Conservation (phyloP, 2,113 vertebrate species). For the Lamprotornis superbus region DNA sequence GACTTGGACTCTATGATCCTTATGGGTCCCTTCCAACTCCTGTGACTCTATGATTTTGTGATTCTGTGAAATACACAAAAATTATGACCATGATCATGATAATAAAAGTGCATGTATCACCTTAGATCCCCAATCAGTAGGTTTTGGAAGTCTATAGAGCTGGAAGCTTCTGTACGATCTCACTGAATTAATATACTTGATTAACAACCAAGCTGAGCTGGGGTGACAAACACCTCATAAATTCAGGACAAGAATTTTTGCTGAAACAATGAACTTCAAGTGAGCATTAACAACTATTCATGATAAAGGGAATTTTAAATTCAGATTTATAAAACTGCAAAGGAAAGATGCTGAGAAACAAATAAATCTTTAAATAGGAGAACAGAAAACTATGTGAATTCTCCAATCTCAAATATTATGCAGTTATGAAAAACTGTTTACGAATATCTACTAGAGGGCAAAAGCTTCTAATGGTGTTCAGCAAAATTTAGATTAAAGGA, state of each 20-base stretch:
- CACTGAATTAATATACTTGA: neutral
- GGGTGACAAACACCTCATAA: neutral
- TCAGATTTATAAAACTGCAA: neutral
- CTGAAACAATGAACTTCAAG: neutral
- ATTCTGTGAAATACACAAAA: neutral
- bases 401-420: neutral
- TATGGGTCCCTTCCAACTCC: neutral
- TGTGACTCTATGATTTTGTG: neutral
- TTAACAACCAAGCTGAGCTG: neutral
- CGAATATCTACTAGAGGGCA: neutral
- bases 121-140: neutral
- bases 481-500: neutral
- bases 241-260: neutral
- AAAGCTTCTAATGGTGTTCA: neutral
- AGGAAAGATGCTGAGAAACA: neutral
- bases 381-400: neutral
- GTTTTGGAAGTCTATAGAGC: neutral
- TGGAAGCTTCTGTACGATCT: neutral
- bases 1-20: neutral
- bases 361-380: neutral
- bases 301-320: neutral
- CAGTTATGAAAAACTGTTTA: neutral
- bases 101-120: neutral
- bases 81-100: neutral
- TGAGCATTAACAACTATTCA: neutral